Base-by-base conservation (phyloP, 1,140 invertebrate species). In the Cataglyphis hispanica region DNA sequence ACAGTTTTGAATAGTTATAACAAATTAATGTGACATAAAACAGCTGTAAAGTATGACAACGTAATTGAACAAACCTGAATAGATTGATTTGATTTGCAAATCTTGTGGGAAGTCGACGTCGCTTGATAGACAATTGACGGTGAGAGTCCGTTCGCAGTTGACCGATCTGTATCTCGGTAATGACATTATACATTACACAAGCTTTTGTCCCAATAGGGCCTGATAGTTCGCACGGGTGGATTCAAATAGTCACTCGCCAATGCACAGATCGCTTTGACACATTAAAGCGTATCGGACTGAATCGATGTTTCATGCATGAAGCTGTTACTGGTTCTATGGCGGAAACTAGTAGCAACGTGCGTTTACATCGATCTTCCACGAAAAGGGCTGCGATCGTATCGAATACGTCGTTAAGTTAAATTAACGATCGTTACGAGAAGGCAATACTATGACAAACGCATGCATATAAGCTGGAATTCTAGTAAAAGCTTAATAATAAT, bases 261-360 rank as follows among this genome's bases (percentile, higher is more conserved):
- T 40, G n/a, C 78, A 72, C n/a, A 43, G 37, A 74, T 74, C 53
- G 78, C 78, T 83, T 83, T 83, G 78, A 83, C 53, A 60, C 67
- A 74, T 83, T 61, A 72, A 72, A 83, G 37, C 67, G 56, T 83
- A 83, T 83, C 72, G 78, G 53, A 81, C 19, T 27, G 64, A 72
- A 83, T 83, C 78, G 78, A 72, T 83, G 78, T 72, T 83, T 74
- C 78, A 83, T 81, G 66, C 66, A 72, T 61, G 67, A 83, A 72
- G 56, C 53, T 83, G 67, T 72, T 58, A 43, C 64, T 25, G 43
- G n/a, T 25, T 67, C 46, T 4, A n/a, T 25, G 46, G 19, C 76
- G 76, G 58, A 78, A 72, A 66, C 34, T 74, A 8, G 27, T 27
- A 22, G 31, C 22, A 58, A 53, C 13, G 6, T 27, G 46, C 25